phyloP scores from a whole-genome alignment of 2,888 invertebrate species.

The Allolobophora icterica region DNA sequence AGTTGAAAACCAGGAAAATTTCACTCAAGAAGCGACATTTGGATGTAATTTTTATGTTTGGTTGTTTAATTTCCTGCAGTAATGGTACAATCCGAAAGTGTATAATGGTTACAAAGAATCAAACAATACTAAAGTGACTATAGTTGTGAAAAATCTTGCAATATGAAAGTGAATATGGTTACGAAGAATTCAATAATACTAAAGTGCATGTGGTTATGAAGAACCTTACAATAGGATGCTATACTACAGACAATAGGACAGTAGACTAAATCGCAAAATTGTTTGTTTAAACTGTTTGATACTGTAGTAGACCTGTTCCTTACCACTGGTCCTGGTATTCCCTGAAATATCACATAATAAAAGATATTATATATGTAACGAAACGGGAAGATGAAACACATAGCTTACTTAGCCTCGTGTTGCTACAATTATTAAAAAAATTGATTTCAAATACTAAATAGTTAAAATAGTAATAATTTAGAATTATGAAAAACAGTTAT shows the following conservation, averaged over 20 bases:
- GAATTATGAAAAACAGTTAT: background rate
- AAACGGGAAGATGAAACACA: background rate
- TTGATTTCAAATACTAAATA: background rate
- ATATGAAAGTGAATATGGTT: too few relatives aligned
- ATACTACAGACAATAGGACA: background rate
- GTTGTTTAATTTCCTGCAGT: too few relatives aligned
- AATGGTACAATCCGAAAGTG: too few relatives aligned
- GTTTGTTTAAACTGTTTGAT: background rate
- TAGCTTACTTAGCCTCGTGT: background rate
- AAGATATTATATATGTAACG: background rate
- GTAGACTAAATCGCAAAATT: background rate
- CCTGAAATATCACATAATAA: constrained; percentile 28
- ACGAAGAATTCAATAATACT: too few relatives aligned
- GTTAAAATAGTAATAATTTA: background rate
- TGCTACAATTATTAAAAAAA: background rate
- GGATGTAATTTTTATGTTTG: background rate
- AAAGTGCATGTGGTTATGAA: too few relatives aligned
- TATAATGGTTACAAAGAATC: too few relatives aligned
- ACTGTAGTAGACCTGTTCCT: background rate
- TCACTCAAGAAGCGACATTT: background rate
- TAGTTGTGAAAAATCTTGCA: background rate
- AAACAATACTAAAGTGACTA: too few relatives aligned
- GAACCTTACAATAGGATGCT: background rate
- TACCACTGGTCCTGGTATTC: constrained; percentile 36
- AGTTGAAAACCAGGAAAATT: background rate